phyloP scores from a whole-genome alignment of 2,113 vertebrate species.

The Sylvietta virens region DNA sequence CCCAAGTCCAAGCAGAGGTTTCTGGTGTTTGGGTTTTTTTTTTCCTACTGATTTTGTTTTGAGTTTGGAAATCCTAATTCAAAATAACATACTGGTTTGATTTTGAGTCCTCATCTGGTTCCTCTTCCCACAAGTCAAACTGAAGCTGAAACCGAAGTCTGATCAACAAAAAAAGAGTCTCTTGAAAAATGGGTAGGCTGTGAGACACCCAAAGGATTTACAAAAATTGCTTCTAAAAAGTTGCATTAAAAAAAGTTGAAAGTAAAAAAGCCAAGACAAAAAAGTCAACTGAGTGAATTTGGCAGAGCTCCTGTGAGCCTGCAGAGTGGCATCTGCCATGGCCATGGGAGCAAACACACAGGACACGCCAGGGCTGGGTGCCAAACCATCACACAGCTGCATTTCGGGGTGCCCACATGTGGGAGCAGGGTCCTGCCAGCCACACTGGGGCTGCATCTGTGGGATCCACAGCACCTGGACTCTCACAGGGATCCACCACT shows the following conservation, averaged over 20 bases:
- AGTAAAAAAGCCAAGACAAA: background rate
- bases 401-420: rapidly evolving
- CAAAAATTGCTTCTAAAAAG: background rate
- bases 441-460: rapidly evolving
- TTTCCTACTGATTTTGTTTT: background rate
- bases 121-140: background rate
- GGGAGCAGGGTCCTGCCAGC: background rate
- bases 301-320: background rate
- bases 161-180: background rate
- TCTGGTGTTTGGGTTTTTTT: background rate
- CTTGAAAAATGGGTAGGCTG: background rate
- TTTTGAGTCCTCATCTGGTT: background rate
- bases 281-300: background rate
- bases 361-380: background rate
- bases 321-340: background rate
- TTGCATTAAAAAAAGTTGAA: background rate
- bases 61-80: background rate
- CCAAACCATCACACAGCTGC: background rate
- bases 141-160: background rate
- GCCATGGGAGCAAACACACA: background rate
- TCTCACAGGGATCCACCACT: background rate
- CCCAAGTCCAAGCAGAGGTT: background rate
- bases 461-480: background rate
- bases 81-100: background rate
- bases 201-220: background rate